Conservation (phyloP, 1,140 invertebrate species). For the Solenopsis fugax region DNA sequence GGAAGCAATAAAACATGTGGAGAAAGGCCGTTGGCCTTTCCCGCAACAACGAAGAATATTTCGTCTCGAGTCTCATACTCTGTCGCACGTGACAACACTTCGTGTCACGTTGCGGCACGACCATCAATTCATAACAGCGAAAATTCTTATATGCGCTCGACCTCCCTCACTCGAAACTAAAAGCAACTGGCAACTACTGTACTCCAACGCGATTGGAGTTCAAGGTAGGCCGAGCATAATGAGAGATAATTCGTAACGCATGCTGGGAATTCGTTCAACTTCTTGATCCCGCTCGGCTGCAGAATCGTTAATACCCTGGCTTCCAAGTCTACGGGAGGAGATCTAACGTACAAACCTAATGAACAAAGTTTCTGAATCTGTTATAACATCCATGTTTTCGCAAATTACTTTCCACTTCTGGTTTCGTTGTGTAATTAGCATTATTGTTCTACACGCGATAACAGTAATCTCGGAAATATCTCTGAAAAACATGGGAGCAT, state of each 20-base stretch:
- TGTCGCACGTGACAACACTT: constrained; percentile 58
- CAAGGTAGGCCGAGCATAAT: constrained; percentile 60
- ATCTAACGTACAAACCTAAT: constrained; percentile 35
- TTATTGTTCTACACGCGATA: not conserved
- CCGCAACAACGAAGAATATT: constrained; percentile 39
- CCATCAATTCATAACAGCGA: constrained; percentile 51
- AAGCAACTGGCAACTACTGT: constrained; percentile 28
- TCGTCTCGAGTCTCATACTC: not conserved
- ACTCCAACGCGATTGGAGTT: constrained; percentile 32
- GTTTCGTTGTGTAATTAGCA: constrained; percentile 26
- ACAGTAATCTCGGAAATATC: not conserved
- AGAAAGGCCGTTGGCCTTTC: constrained; percentile 29
- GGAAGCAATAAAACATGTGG: constrained; percentile 67
- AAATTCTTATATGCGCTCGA: constrained; percentile 43
- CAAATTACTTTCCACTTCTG: constrained; percentile 44
- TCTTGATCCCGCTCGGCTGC: constrained; percentile 34
- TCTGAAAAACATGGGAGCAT: not conserved
- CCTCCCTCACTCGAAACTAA: constrained; percentile 48
- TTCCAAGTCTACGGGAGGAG: constrained; percentile 7
- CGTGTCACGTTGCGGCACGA: constrained; percentile 20
- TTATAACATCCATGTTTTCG: constrained; percentile 30
- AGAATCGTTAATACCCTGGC: constrained; percentile 35
- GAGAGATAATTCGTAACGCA: constrained; percentile 54
- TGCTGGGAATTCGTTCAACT: constrained; percentile 57
- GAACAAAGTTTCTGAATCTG: constrained; percentile 42